Base-by-base conservation (phyloP, 2,797 vertebrate genomes). In the Argentina silus region DNA sequence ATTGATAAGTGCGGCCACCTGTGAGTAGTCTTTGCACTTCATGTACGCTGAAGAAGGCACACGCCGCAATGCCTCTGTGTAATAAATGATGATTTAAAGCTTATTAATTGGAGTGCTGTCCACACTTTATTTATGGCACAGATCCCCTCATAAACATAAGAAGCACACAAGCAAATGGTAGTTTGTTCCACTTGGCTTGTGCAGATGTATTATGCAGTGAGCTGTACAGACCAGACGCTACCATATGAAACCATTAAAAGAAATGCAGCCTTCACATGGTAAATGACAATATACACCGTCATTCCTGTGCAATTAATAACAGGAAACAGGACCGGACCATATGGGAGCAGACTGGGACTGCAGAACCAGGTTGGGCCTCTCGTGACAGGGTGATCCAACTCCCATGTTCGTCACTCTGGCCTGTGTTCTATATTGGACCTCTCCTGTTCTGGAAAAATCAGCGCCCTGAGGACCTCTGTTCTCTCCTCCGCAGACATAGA, bases 401-500 rank as follows among this genome's bases (percentile, higher is more conserved):
- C n/a, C 47, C 23, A 60, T 53, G 2, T 15, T 6, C 69, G 73
- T 0, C 69, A 44, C 53, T 85, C 76, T 10, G 0, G 10, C 68
- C 78, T 2, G 0, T 10, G 6, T 6, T 70, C 45, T 0, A n/a
- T 5, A 53, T 82, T 2, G 8, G 15, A n/a, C 8, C n/a, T 63
- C n/a, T 59, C 72, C 17, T 73, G 69, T 70, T 82, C 48, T 14
- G 90, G 77, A 79, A 93, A 96, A 67, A 98, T 91, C 70, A 70
- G 86, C 19, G 1, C 75, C 83, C 88, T 94, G 60, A 99, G 84
- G 76, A 93, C 78, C 6, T 91, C 66, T 0, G 78, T 45, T 27
- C 86, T 91, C 27, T 92, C 69, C 15, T 93, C 81, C 27, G 91
- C 85, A 9, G 88, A 84, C 73, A 91, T 78, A 55, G 81, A 86